phyloP scores from a whole-genome alignment of 2,797 vertebrate species.

The Momotus momota region DNA sequence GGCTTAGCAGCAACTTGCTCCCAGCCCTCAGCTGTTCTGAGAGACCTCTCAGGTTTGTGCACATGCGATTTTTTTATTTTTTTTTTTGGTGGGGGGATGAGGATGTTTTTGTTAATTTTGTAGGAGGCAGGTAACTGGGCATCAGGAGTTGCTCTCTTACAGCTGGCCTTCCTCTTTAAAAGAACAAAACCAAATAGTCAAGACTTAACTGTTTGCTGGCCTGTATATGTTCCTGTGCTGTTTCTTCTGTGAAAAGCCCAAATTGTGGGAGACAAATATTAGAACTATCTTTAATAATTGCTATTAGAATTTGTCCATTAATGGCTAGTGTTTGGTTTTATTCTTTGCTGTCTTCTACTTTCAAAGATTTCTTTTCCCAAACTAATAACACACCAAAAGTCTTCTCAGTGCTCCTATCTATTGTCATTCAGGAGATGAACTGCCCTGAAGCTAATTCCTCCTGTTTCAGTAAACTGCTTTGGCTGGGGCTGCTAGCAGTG shows the following conservation, averaged over 20 bases:
- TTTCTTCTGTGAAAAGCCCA: background rate
- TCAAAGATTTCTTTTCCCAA: background rate
- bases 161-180: background rate
- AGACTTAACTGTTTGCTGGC: background rate
- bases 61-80: background rate
- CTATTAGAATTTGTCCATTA: background rate
- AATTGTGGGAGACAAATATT: background rate
- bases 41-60: background rate
- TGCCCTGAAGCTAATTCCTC: slow-evolving; percentile 1
- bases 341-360: background rate
- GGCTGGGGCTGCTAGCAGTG: background rate
- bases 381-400: background rate
- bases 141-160: background rate
- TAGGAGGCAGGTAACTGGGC: background rate
- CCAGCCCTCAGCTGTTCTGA: background rate
- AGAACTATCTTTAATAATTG: background rate
- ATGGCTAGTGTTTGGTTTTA: background rate
- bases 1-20: background rate
- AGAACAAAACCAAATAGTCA: background rate
- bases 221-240: background rate
- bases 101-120: background rate
- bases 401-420: background rate
- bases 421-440: background rate
- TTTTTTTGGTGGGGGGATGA: background rate
- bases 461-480: background rate